Conservation (phyloP, 2,113 vertebrate species). For the Alligator mississippiensis region DNA sequence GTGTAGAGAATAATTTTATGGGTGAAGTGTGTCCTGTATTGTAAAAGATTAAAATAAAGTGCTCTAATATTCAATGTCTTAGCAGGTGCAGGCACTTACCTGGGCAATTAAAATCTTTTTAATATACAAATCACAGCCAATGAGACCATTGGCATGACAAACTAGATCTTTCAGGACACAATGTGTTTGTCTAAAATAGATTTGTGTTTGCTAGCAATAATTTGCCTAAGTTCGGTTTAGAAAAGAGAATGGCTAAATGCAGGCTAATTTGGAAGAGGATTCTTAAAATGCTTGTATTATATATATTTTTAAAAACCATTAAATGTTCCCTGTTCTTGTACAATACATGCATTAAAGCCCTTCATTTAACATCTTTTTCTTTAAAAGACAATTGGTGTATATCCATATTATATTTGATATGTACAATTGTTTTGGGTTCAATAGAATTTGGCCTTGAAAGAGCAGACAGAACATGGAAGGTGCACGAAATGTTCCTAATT, state of each 20-base stretch:
- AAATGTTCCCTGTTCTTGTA: background rate
- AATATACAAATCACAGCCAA: slow-evolving; percentile 85
- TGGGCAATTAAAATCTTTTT: slow-evolving; percentile 87
- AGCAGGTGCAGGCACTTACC: slow-evolving; percentile 87
- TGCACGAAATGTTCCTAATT: slow-evolving; percentile 55
- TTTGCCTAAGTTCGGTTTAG: slow-evolving; percentile 74
- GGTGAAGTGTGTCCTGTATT: slow-evolving; percentile 84
- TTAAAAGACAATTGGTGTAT: background rate
- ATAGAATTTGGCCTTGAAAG: slow-evolving; percentile 54
- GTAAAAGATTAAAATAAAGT: slow-evolving; percentile 84
- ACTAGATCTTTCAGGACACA: slow-evolving; percentile 80
- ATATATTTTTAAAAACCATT: background rate
- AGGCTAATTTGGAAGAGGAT: slow-evolving; percentile 35
- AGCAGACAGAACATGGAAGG: slow-evolving; percentile 39
- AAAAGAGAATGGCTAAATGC: slow-evolving; percentile 67
- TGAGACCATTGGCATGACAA: slow-evolving; percentile 75
- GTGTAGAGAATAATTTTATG: slow-evolving; percentile 84
- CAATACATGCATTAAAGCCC: background rate
- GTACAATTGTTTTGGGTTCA: background rate
- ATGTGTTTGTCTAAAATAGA: slow-evolving; percentile 75
- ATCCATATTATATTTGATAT: background rate
- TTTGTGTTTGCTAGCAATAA: slow-evolving; percentile 72
- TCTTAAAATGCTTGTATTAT: background rate
- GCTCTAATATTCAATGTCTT: slow-evolving; percentile 83
- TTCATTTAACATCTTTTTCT: background rate